A percentile compares a stretch with the other conserved stretches of the same genome.
phyloP scores from a whole-genome alignment of 2,888 invertebrate genomes.

The Drosophila percnosoma region DNA sequence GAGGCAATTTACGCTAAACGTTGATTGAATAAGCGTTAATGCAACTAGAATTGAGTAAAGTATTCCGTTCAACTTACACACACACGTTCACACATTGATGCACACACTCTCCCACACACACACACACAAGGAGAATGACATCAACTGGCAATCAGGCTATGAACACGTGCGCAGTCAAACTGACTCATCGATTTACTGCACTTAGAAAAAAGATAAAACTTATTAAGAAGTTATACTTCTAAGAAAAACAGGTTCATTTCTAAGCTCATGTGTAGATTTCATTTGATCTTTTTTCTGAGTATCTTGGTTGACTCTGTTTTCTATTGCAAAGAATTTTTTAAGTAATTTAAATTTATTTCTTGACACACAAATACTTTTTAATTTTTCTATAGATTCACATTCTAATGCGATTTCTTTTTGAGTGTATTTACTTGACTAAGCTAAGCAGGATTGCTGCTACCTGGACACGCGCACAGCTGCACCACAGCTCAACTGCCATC shows the following conservation, averaged over 20 bases:
- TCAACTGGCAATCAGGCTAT: slow-evolving; percentile 62
- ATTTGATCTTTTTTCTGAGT: no score
- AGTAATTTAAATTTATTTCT: neutral
- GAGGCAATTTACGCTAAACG: slow-evolving; percentile 67
- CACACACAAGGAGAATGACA: slow-evolving; percentile 49
- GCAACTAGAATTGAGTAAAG: slow-evolving; percentile 40
- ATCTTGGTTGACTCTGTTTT: no score
- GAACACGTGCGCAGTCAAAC: slow-evolving; percentile 55
- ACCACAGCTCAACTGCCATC: slow-evolving; percentile 22
- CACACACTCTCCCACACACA: slow-evolving; percentile 10
- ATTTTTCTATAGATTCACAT: neutral
- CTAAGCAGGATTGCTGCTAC: slow-evolving; percentile 25
- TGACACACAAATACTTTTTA: neutral
- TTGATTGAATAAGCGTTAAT: slow-evolving; percentile 70
- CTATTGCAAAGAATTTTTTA: neutral
- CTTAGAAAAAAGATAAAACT: neutral
- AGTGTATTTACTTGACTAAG: slow-evolving; percentile 11
- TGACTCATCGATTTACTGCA: slow-evolving; percentile 47
- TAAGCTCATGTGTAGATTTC: neutral
- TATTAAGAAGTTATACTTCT: neutral
- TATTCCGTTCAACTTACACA: slow-evolving; percentile 26
- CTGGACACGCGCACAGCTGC: slow-evolving; percentile 35
- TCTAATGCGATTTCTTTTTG: neutral
- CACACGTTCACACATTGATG: slow-evolving; percentile 9
- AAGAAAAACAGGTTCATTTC: neutral